phyloP scores from a whole-genome alignment of 2,888 invertebrate species.

The Hydroisotoma schaefferi region DNA sequence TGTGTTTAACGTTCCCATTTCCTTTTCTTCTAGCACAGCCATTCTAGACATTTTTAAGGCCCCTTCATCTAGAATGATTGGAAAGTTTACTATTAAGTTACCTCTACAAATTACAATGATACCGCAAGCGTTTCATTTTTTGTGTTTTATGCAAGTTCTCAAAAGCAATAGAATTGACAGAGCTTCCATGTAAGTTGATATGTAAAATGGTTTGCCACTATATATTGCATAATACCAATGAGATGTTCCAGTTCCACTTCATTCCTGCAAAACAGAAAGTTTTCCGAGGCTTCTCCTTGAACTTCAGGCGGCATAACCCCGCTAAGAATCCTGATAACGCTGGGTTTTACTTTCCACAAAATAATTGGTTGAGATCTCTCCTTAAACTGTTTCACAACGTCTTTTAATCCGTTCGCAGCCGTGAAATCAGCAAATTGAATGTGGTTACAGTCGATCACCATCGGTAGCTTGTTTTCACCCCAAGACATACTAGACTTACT shows the following conservation, averaged over 20 bases:
- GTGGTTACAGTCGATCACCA: slow-evolving; percentile 35
- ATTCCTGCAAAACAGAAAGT: slow-evolving; percentile 63
- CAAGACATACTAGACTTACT: slow-evolving; percentile 64
- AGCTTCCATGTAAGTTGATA: too few species aligned
- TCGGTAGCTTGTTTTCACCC: slow-evolving; percentile 19
- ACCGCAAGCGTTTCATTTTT: too few species aligned
- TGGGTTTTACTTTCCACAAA: slow-evolving; percentile 56
- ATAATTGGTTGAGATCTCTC: slow-evolving; percentile 44
- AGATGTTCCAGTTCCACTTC: slow-evolving; percentile 64
- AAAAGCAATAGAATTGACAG: too few species aligned
- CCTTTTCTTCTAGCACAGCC: slow-evolving; percentile 26
- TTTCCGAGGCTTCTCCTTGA: slow-evolving; percentile 12
- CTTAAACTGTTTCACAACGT: slow-evolving; percentile 42
- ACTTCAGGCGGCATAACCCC: slow-evolving; percentile 56
- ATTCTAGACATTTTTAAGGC: slow-evolving; percentile 7
- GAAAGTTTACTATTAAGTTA: too few species aligned
- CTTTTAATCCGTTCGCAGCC: slow-evolving; percentile 58
- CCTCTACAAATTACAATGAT: too few species aligned
- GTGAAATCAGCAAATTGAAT: slow-evolving; percentile 85
- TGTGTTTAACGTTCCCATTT: slow-evolving; percentile 21
- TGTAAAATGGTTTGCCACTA: not conserved
- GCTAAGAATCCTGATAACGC: slow-evolving; percentile 65
- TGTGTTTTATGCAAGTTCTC: too few species aligned
- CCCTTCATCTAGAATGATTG: slow-evolving; percentile 24
- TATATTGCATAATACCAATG: slow-evolving; percentile 52